Evolutionary conservation across 2,797 vertebrate genomes (phyloP).

Genomic region (Chelon labrosus): DNA sequence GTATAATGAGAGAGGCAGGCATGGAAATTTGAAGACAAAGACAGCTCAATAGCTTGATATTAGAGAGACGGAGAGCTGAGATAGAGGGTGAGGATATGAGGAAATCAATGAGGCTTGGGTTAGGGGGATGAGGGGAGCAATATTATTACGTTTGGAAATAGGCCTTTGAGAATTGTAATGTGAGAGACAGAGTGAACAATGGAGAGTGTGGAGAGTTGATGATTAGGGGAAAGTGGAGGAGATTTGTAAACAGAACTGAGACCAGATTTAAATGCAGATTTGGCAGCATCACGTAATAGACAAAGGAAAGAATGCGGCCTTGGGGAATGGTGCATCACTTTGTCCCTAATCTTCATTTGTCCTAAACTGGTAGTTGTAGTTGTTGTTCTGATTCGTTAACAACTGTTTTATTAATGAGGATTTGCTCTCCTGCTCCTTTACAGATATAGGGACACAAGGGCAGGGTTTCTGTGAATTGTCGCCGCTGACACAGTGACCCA

Average conservation of each 20-base stretch:
- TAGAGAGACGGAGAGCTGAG: background rate
- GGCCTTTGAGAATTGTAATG: conserved; percentile 5
- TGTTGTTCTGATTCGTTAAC: conserved; percentile 22
- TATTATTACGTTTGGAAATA: conserved; percentile 7
- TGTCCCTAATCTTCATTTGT: conserved; percentile 20
- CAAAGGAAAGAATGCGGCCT: conserved; percentile 1
- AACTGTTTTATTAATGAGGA: conserved; percentile 53
- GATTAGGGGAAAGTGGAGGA: background rate
- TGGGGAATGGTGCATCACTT: background rate
- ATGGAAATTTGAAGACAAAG: conserved; percentile 12
- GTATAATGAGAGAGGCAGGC: conserved; percentile 2
- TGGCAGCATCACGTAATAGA: conserved; percentile 3
- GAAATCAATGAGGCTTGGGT: background rate
- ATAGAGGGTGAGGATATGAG: conserved; percentile 4
- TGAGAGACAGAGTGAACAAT: conserved; percentile 1
- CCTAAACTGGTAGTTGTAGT: conserved; percentile 26
- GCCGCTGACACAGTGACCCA: conserved; percentile 79
- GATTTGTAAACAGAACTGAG: conserved; percentile 16
- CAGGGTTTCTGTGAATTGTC: conserved; percentile 39
- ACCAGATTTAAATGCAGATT: conserved; percentile 29
- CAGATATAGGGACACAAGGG: conserved; percentile 22
- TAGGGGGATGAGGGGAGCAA: background rate
- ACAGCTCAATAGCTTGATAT: conserved; percentile 1
- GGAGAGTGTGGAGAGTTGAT: conserved; percentile 1
- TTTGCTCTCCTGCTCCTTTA: background rate